Evolutionary conservation across 2,888 invertebrate genomes (phyloP).

Genomic region (Leucozona laternaria): DNA sequence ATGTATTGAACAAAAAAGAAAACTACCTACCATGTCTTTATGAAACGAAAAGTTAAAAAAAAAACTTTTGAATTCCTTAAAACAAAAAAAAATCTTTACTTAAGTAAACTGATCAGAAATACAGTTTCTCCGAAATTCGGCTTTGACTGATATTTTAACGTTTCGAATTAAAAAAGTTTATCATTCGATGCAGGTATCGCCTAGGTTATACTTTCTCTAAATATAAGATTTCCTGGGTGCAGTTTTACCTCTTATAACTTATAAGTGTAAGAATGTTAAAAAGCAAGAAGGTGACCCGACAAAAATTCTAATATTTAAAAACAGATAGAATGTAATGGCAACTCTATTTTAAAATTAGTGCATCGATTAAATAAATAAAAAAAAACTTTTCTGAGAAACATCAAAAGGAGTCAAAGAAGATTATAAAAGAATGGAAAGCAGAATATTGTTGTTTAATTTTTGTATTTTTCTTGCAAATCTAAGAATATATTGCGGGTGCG

Average conservation of each 20-base stretch:
- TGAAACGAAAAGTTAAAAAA: not conserved
- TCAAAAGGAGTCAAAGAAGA: slow-evolving; percentile 44
- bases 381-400: slow-evolving; percentile 61
- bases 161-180: too few species aligned
- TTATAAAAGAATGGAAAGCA: not conserved
- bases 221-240: too few species aligned
- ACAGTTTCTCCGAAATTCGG: too few species aligned
- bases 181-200: too few species aligned
- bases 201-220: too few species aligned
- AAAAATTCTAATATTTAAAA: not conserved
- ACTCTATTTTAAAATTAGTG: slow-evolving; percentile 29
- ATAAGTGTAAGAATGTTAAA: too few species aligned
- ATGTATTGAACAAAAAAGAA: not conserved
- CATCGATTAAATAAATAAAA: slow-evolving; percentile 31
- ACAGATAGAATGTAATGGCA: slow-evolving; percentile 20
- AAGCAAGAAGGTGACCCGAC: too few species aligned
- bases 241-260: too few species aligned
- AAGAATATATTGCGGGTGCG: slow-evolving; percentile 2
- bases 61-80: not conserved
- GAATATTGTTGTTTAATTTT: slow-evolving; percentile 7
- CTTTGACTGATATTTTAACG: too few species aligned
- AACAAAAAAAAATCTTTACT: not conserved
- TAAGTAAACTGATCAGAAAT: not conserved
- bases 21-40: too few species aligned
- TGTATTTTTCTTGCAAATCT: not conserved